Base-by-base conservation (phyloP, 2,113 vertebrate genomes). In the Oreochromis niloticus region DNA sequence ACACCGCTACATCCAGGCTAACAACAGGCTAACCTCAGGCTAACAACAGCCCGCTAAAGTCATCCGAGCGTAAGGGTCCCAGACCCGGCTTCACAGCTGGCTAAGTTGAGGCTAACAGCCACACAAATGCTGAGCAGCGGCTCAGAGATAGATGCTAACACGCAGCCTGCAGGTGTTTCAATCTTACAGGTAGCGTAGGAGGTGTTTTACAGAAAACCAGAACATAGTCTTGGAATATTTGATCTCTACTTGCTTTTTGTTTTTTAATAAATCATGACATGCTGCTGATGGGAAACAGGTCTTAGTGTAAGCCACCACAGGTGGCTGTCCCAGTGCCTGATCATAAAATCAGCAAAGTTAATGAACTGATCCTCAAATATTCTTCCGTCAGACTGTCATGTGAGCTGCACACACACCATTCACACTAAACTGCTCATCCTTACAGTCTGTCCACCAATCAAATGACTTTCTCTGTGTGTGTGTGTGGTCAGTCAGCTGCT, bases 401-500 rank as follows among this genome's bases (percentile, higher is more conserved):
- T 19, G 59, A 63, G 59, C 59, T 63, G 59, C 30, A 34, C 32
- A 63, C 6, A 1, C 32, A 63, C 32, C 16, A 19, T 11, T 63
- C 19, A n/a, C 34, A 66, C 61, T 66, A 39, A 66, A n/a, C 34
- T 66, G 6, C 6, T 66, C 10, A 39, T 66, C 10, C 9, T 66
- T 13, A 39, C 61, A 39, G 61, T 66, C 34, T 43, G n/a, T 71
- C 39, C 66, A 71, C 66, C 39, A 71, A 71, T 71, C n/a, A 43
- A 27, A 27, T 43, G 12, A 43, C 12, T 43, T 71, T 14, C 7
- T 22, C 0, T 41, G 2, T 39, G 6, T 46, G 36, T 19, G 12
- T 41, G 13, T 66, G 50, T 85, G 2, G 2, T 12, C 85, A 95
- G 95, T 82, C 95, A 95, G 94, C 91, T 96, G 83, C 50, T 96